phyloP scores from a whole-genome alignment of 2,113 vertebrate genomes.

The Scytalopus superciliaris region DNA sequence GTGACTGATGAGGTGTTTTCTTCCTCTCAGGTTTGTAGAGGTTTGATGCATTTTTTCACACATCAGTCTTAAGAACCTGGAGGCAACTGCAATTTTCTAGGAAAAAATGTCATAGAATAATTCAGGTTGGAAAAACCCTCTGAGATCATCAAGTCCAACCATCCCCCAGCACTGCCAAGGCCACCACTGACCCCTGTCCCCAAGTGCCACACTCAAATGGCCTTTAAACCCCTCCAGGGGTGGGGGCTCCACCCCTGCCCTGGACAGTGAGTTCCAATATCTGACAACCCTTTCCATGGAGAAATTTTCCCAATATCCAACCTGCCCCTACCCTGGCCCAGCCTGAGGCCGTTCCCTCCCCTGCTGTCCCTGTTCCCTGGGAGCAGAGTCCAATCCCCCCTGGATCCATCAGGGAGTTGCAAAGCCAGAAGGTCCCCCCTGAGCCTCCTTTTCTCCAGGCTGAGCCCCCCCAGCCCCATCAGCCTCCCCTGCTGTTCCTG shows the following conservation, averaged over 20 bases:
- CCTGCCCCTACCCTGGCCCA: neutral
- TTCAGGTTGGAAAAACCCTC: neutral
- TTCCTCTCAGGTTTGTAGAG: neutral
- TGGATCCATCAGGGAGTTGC: neutral
- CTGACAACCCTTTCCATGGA: neutral
- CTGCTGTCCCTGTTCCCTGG: neutral
- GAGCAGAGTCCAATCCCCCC: neutral
- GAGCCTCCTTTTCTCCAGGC: neutral
- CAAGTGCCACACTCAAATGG: rapidly evolving
- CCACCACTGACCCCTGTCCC: neutral
- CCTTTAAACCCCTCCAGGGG: neutral
- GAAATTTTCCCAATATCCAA: neutral
- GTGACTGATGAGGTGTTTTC: too few species aligned
- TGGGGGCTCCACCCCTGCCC: neutral
- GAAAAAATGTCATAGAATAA: neutral
- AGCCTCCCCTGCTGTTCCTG: neutral
- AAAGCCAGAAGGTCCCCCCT: neutral
- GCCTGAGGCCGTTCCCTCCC: neutral
- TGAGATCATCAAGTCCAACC: neutral
- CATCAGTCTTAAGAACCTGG: neutral
- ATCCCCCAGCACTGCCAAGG: neutral
- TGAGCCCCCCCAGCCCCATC: neutral
- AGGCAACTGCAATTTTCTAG: neutral
- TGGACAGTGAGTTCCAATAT: neutral
- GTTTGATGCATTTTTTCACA: neutral